A percentile compares a stretch with the other conserved stretches of the same genome.
phyloP scores from a whole-genome alignment of 2,113 vertebrate species.

The Mesoclemmys tuberculata region DNA sequence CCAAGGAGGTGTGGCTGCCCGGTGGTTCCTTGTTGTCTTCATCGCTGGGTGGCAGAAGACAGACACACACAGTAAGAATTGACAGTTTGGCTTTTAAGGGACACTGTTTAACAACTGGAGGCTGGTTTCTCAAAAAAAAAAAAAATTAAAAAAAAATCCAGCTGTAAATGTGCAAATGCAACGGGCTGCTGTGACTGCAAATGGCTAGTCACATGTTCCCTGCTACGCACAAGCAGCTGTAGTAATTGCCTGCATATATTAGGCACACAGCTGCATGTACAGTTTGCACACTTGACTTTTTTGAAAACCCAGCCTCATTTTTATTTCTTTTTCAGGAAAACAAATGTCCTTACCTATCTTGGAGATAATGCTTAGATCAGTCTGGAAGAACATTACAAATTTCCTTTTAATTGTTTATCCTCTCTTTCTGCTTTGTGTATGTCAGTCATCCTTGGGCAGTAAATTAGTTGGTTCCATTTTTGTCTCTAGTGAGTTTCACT shows the following conservation, averaged over 20 bases:
- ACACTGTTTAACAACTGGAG: not conserved
- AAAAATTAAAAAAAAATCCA: too few species aligned
- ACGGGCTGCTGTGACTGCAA: rapidly evolving
- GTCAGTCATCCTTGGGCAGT: not conserved
- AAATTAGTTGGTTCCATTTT: not conserved
- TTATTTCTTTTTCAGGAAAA: rapidly evolving
- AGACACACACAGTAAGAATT: slow-evolving; percentile 41
- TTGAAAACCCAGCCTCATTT: not conserved
- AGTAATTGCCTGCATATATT: not conserved
- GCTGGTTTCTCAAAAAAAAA: not conserved
- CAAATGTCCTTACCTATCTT: rapidly evolving
- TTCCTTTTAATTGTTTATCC: not conserved
- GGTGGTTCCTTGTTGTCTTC: slow-evolving; percentile 99
- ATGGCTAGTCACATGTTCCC: rapidly evolving
- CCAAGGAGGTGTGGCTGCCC: slow-evolving; percentile 96
- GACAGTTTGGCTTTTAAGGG: not conserved
- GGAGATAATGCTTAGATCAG: rapidly evolving
- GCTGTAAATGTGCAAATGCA: not conserved
- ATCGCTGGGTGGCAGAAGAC: slow-evolving; percentile 83
- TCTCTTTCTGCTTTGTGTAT: not conserved
- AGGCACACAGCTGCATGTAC: not conserved
- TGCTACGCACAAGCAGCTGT: not conserved
- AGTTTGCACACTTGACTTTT: not conserved
- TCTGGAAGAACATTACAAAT: not conserved
- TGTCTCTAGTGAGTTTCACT: not conserved